phyloP scores from a whole-genome alignment of 37 sponge, comb jelly and placozoan genomes.

The Halichondria panicea region DNA sequence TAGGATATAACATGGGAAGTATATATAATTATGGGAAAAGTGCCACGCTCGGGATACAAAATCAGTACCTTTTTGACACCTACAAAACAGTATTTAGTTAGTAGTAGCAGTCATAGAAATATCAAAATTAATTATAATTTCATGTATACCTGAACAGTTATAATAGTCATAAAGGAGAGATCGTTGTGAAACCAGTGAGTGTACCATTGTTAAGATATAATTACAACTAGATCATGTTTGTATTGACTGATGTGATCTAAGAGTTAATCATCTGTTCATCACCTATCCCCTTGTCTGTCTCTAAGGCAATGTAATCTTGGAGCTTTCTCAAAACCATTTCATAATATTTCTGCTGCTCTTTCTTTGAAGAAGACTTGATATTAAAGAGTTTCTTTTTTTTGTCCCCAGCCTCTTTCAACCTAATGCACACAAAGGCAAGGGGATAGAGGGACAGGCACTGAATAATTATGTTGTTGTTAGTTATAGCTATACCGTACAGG shows the following conservation, averaged over 20 bases:
- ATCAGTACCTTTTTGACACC: too few species aligned
- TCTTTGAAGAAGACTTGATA: constrained; percentile 23
- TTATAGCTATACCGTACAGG: too few species aligned
- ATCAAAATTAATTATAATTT: too few species aligned
- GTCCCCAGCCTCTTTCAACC: constrained; percentile 51
- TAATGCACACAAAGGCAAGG: constrained; percentile 6
- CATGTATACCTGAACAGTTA: neutral
- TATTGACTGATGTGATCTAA: neutral
- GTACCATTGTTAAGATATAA: neutral
- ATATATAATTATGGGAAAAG: too few species aligned
- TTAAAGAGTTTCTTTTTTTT: constrained; percentile 60
- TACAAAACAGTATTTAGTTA: too few species aligned
- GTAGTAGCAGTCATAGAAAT: too few species aligned
- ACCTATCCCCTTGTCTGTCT: too few species aligned
- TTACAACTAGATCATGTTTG: neutral
- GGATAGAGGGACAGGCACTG: neutral
- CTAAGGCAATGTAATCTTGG: constrained; percentile 5
- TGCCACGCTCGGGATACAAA: too few species aligned
- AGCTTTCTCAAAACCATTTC: constrained; percentile 60
- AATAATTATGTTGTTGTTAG: neutral
- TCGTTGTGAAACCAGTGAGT: neutral
- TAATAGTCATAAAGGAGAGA: neutral
- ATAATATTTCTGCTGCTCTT: constrained; percentile 54
- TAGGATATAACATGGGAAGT: too few species aligned
- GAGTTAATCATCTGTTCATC: too few species aligned